Evolutionary conservation across 64 coral and sea anemone species (phyloP), one percentile per base, ranked within the genome.

Genomic region (Montipora foliosa): DNA sequence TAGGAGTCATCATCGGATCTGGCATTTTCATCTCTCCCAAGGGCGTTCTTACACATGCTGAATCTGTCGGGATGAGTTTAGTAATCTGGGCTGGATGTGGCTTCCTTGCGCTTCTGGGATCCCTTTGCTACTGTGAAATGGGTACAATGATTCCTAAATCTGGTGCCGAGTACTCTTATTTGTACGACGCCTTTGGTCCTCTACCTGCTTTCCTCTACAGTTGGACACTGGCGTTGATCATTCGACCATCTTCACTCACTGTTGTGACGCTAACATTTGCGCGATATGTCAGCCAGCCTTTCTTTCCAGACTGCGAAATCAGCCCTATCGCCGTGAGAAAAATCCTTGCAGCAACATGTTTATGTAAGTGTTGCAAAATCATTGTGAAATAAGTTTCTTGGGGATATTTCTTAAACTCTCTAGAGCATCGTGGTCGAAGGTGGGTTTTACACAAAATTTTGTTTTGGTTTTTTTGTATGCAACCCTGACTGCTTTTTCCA

Each of bases 71-170:
- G 3, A 62, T 94, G 80, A 98, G 96, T 84, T 79, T 98, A 16
- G 79, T 98, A 3, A 84, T 98, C 13, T 98, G 96, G 96, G 96
- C 89, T 8, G 96, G 93, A 10, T 98, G 96, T 74, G 96, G 96
- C 53, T 11, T 92, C 22, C 49, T 98, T 8, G 92, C 96, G 0
- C 89, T 98, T 29, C 60, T 95, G 45, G 96, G 96, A 17, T 98
- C 96, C 11, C 89, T 98, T 9, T 98, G 96, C 78, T 98, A 98
- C 74, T 98, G 96, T 89, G 96, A 98, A 76, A 98, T 98, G 96
- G 96, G 96, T 13, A 98, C 96, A 0, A 98, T 98, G 96, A 98
- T 98, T n/a, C 96, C 96, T 0, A 98, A 86, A 80, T 98, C 96
- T 9, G 96, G 96, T 19, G 96, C 93, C 5, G 96, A 98, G 5